A percentile compares a stretch with the other conserved stretches of the same genome.
Conservation (phyloP, 2,113 vertebrate species). For the Stegastes partitus region DNA sequence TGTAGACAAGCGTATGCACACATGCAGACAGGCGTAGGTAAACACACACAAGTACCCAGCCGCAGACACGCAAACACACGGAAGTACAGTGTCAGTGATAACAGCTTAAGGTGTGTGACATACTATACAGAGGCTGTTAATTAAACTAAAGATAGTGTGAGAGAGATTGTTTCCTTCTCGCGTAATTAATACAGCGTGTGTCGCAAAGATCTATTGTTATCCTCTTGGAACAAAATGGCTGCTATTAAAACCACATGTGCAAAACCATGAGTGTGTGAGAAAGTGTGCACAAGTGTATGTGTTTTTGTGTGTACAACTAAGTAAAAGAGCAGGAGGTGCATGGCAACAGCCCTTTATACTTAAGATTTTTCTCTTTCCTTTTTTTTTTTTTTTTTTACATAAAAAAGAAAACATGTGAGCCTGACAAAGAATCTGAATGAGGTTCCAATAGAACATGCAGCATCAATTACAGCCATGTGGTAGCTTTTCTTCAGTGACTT, state of each 20-base stretch:
- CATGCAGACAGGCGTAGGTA: conserved; percentile 28
- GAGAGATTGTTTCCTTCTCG: conserved; percentile 41
- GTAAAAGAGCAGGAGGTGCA: conserved; percentile 12
- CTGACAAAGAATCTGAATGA: background rate
- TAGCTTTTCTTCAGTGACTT: background rate
- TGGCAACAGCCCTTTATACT: conserved; percentile 1
- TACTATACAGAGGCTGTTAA: conserved; percentile 54
- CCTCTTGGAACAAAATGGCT: conserved; percentile 32
- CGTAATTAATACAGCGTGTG: conserved; percentile 51
- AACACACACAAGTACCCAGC: conserved; percentile 21
- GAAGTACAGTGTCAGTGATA: conserved; percentile 34
- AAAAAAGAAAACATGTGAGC: conserved; percentile 2
- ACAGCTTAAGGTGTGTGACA: conserved; percentile 40
- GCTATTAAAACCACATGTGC: conserved; percentile 59
- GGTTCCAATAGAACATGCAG: conserved; percentile 27
- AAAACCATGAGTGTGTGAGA: conserved; percentile 23
- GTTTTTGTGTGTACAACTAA: conserved; percentile 12
- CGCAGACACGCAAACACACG: conserved; percentile 29
- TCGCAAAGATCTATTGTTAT: conserved; percentile 46
- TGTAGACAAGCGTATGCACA: conserved; percentile 17
- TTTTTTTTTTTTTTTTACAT: background rate
- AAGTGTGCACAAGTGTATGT: conserved; percentile 11
- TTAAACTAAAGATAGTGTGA: conserved; percentile 49
- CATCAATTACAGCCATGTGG: conserved; percentile 31
- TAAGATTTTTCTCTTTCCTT: background rate